Base-by-base conservation (phyloP, 2,888 invertebrate genomes). In the Coenonympha arcania region DNA sequence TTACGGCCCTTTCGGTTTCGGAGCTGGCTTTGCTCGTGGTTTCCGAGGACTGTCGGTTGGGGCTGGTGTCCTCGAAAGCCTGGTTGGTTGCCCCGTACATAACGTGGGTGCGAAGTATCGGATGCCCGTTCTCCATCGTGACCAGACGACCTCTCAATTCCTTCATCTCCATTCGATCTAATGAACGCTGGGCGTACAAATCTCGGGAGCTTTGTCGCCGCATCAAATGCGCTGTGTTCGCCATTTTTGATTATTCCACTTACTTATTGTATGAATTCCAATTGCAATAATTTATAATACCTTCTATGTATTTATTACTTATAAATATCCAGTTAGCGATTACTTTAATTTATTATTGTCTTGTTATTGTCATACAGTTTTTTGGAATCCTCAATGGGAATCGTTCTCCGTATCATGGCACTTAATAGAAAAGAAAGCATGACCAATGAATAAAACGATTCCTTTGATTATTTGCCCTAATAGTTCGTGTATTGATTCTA, bases 41-140 rank as follows among this genome's bases (percentile, higher is more conserved):
- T 51, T 80, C 81, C 1, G 77, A 73, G 0, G 81, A 79, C 1
- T 76, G 75, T 48, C 78, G 64, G 58, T 82, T 83, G 0, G 84
- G 85, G 52, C 86, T 82, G 1, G 87, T 82, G 57, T 87, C 87
- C 65, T 88, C 80, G 68, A 95, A 96, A 24, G 92, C 95, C 60
- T 91, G 91, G 76, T 96, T 96, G 15, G 95, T 94, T 15, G 95
- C 92, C 2, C 96, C 96, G 73, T 96, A 96, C 78, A 91, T 90
- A 36, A 88, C 88, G 53, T 88, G 83, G 2, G 79, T 64, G 34
- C 82, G 73, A 54, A 80, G 79, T 1, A 78, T 66, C 16, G 79
- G 84, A 11, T 84, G 87, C 11, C 90, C 90, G 64, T 91, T 92
- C 69, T 94, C 94, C 70, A 90, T 88, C 11, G 88, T 77, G 33